Percentiles rank a stretch among this genome's conserved stretches.
Evolutionary conservation across 1,140 invertebrate genomes (phyloP).

Genomic region (Meloidogyne hapla): DNA sequence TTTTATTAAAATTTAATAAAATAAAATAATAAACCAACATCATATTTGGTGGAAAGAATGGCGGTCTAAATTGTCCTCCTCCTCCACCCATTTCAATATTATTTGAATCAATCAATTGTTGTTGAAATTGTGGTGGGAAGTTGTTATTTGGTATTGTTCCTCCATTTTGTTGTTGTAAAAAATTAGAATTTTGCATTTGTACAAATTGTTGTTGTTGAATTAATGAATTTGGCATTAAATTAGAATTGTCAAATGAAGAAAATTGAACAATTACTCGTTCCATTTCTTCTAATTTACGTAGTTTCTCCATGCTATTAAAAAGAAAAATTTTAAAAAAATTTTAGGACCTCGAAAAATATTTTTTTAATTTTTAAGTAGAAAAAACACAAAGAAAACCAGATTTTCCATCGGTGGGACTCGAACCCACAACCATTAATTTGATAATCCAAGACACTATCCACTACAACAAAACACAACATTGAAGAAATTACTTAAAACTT

Average conservation of each 20-base stretch:
- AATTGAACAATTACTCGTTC: neutral
- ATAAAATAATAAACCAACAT: neutral
- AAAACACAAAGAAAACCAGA: neutral
- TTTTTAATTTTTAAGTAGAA: neutral
- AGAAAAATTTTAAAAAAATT: neutral
- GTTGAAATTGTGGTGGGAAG: no score
- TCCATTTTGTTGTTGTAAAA: neutral
- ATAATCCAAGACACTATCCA: no score
- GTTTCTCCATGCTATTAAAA: neutral
- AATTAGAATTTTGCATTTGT: neutral
- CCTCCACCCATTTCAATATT: neutral
- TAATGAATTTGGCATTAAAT: no score
- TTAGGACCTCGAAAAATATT: neutral
- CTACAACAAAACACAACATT: no score
- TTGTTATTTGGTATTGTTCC: neutral
- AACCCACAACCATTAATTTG: no score
- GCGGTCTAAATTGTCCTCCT: neutral
- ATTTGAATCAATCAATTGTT: neutral
- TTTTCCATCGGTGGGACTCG: no score
- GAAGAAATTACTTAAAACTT: no score
- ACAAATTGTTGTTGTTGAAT: neutral
- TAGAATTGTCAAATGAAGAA: neutral
- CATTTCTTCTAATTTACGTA: neutral
- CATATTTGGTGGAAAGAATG: neutral
- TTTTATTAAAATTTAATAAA: no score